Evolutionary conservation across 2,797 vertebrate genomes (phyloP).

Genomic region (Sphenopsis melanotis): DNA sequence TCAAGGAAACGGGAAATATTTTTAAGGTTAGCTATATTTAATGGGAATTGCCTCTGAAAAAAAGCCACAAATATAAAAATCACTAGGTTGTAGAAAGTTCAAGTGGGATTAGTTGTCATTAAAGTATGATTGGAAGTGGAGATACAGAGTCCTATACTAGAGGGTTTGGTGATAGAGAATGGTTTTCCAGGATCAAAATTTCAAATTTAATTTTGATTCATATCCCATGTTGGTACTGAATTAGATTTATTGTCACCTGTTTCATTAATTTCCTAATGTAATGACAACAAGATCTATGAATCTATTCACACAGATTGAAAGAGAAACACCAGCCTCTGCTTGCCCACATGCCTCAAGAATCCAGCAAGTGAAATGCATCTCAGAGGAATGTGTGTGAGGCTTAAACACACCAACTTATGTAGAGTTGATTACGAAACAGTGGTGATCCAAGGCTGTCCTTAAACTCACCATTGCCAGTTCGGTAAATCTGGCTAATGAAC

Average conservation of each 20-base stretch:
- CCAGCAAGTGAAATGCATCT: not conserved
- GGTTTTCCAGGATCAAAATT: not conserved
- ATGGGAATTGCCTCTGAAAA: not conserved
- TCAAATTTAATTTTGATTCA: not conserved
- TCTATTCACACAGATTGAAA: not conserved
- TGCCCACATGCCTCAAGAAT: not conserved
- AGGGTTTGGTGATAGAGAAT: not conserved
- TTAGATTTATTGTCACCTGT: not conserved
- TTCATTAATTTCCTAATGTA: not conserved
- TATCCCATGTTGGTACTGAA: not conserved
- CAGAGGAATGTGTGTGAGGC: not conserved
- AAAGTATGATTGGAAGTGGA: not conserved
- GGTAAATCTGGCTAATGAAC: not conserved
- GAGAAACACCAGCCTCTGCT: not conserved
- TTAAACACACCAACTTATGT: not conserved
- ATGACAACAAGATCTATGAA: not conserved
- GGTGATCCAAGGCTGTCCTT: not conserved
- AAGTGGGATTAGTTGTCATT: not conserved
- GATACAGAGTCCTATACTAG: not conserved
- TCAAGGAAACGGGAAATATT: not conserved
- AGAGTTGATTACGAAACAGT: not conserved
- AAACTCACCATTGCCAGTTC: not conserved
- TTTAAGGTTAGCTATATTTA: not conserved
- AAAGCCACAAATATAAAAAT: not conserved
- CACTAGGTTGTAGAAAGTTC: not conserved